Evolutionary conservation across 1,140 invertebrate genomes (phyloP).

Genomic region (Cotesia glomerata): DNA sequence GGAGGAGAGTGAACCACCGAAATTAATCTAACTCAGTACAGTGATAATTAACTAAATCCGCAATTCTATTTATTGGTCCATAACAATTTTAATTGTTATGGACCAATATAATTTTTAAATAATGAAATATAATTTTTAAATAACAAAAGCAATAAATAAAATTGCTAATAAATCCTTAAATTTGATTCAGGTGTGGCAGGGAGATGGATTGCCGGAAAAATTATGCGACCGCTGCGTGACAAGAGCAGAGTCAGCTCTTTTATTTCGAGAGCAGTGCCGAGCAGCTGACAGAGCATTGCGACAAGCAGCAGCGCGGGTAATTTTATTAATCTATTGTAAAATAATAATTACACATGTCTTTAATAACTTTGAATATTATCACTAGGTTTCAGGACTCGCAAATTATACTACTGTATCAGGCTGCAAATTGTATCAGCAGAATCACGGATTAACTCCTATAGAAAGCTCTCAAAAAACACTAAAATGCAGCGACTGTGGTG

Average conservation of each 20-base stretch:
- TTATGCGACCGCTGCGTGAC: slow-evolving; percentile 60
- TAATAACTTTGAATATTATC: neutral
- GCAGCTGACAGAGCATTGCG: slow-evolving; percentile 58
- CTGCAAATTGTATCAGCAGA: slow-evolving; percentile 54
- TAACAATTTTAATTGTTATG: too few relatives aligned
- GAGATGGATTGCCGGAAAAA: slow-evolving; percentile 59
- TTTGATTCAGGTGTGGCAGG: slow-evolving; percentile 54
- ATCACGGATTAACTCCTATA: slow-evolving; percentile 45
- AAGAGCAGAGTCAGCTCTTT: slow-evolving; percentile 58
- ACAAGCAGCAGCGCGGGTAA: slow-evolving; percentile 55
- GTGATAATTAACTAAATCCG: too few relatives aligned
- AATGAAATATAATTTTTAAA: too few relatives aligned
- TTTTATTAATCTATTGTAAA: slow-evolving; percentile 2
- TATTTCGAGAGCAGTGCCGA: slow-evolving; percentile 60
- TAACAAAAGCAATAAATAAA: neutral
- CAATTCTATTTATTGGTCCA: too few relatives aligned
- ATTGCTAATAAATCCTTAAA: neutral
- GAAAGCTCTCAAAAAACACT: slow-evolving; percentile 46
- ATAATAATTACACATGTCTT: neutral
- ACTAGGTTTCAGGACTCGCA: slow-evolving; percentile 49
- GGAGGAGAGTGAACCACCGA: too few relatives aligned
- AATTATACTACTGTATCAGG: slow-evolving; percentile 45
- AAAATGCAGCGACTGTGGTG: slow-evolving; percentile 53
- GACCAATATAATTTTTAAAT: too few relatives aligned
- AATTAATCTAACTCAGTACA: too few relatives aligned